Evolutionary conservation across 2,797 vertebrate species (phyloP).

Genomic region (Pseudochaenichthys georgianus): DNA sequence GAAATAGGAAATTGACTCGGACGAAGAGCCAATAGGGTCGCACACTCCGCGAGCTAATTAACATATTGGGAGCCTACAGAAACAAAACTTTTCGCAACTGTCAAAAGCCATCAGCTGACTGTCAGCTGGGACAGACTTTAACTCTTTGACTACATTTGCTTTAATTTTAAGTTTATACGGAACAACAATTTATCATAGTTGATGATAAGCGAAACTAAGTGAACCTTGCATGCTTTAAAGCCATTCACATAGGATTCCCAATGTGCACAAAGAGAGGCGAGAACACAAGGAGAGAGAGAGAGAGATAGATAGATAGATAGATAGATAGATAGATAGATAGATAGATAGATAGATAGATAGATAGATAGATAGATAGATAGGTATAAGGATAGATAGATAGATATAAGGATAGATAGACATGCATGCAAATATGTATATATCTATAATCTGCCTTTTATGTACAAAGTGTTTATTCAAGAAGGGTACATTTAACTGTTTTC

Average conservation of each 20-base stretch:
- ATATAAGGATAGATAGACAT: background rate
- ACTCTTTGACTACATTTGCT: slow-evolving; percentile 51
- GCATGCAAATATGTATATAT: too few species aligned
- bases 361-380: slow-evolving; percentile 4
- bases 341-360: slow-evolving; percentile 2
- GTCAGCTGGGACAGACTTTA: slow-evolving; percentile 88
- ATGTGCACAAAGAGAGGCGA: background rate
- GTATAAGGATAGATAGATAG: background rate
- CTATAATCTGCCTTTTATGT: too few species aligned
- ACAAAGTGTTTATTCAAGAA: too few species aligned
- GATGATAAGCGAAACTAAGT: background rate
- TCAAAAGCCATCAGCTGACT: slow-evolving; percentile 95
- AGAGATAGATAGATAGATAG: slow-evolving; percentile 2
- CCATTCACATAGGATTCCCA: background rate
- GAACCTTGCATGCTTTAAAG: background rate
- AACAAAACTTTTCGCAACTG: slow-evolving; percentile 93
- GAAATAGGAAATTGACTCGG: slow-evolving; percentile 88
- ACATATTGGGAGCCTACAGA: slow-evolving; percentile 89
- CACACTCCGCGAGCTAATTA: slow-evolving; percentile 87
- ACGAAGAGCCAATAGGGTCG: slow-evolving; percentile 90
- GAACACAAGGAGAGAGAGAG: background rate
- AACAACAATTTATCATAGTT: background rate
- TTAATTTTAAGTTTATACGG: background rate
- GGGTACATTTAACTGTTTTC: too few species aligned
- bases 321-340: background rate